Evolutionary conservation across 2,113 vertebrate genomes (phyloP), one percentile per base, ranked within the genome.

Genomic region (Solea senegalensis): DNA sequence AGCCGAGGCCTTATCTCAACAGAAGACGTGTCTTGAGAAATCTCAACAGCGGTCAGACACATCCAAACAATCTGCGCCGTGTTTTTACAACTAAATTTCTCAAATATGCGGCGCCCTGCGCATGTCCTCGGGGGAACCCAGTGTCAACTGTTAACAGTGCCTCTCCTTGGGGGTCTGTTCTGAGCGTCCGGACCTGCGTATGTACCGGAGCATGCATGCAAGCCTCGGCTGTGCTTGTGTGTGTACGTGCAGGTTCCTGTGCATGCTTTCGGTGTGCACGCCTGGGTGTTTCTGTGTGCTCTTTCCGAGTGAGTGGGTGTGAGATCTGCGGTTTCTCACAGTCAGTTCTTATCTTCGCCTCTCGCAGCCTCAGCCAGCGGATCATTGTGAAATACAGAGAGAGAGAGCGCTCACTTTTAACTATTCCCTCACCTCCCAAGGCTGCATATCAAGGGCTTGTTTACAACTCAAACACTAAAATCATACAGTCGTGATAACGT

Each of bases 311-410:
- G 86, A 80, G 88, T 91, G 86, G 87, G 90, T 89, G 89, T 86
- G 84, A 88, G 90, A 90, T 84, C 89, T 92, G 89, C 56, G 78
- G 87, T 90, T 92, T 92, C 88, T 92, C 90, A 90, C 86, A 89
- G 84, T 87, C 88, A 58, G 70, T 70, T 80, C 89, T 92, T 92
- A 90, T 92, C 89, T 86, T 52, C 13, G 69, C 83, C 82, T 89
- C 83, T 89, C 76, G 81, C 83, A 84, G 88, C 76, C 73, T 84
- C 80, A 34, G 84, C 86, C 89, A 88, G 78, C 76, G 67, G 80
- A 86, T 86, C 76, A 80, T 92, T 90, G 86, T 87, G 89, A 89
- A 89, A 90, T 81, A 83, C 21, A 72, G 62, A 53, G 77, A 85
- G 55, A 72, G 34, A 63, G 13, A 41, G 13, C 59, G 52, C 34